These are phyloP conservation scores for Saccostrea glomerata DNA, from an alignment of 1,140 invertebrate species.

Conservation along the genomic window DNA sequence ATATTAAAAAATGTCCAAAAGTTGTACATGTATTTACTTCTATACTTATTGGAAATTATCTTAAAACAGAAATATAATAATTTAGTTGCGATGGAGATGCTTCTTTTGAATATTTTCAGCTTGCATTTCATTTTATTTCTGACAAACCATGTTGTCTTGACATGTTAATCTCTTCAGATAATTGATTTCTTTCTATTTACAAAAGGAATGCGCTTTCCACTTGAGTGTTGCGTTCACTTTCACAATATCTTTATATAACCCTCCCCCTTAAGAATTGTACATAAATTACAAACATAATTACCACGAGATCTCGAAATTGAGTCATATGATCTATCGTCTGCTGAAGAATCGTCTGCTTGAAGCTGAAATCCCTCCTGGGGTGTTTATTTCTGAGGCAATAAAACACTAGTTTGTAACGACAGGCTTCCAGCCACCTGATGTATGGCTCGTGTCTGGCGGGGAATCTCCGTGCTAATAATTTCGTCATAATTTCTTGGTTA, in stretches of 20 bases:
- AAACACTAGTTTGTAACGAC: conserved; percentile 18
- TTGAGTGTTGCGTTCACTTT: not conserved
- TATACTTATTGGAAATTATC: too few species aligned
- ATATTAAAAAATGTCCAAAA: too few species aligned
- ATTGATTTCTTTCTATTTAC: not conserved
- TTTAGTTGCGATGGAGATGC: not conserved
- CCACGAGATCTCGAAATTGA: not conserved
- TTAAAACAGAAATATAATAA: too few species aligned
- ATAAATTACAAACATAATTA: conserved; percentile 37
- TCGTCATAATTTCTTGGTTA: conserved; percentile 34
- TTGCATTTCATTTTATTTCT: not conserved
- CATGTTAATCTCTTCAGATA: not conserved
- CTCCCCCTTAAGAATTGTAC: not conserved
- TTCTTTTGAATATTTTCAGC: not conserved
- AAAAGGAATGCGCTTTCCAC: not conserved
- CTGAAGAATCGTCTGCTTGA: not conserved
- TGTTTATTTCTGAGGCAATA: conserved; percentile 38
- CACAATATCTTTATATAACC: conserved; percentile 15
- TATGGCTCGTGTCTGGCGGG: conserved; percentile 15
- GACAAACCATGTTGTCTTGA: not conserved
- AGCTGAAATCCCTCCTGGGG: conserved; percentile 1
- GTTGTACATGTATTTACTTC: too few species aligned
- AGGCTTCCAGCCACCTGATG: conserved; percentile 21
- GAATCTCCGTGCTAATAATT: conserved; percentile 27
- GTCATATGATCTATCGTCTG: conserved; percentile 32